Evolutionary conservation across 2,888 invertebrate species (phyloP), one percentile per base, ranked within the genome.

Genomic region (Cinara cedri): DNA sequence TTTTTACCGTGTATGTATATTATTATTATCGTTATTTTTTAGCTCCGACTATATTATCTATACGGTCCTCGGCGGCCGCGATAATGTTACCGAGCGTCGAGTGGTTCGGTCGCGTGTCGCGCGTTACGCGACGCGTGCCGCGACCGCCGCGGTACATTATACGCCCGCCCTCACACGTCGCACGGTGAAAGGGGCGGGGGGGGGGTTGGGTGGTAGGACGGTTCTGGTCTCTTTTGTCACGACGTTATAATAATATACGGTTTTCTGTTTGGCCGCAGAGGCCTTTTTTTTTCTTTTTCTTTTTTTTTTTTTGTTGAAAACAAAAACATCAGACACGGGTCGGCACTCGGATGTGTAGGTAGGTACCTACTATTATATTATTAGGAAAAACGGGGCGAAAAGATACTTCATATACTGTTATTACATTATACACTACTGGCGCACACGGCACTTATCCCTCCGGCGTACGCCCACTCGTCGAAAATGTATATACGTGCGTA

Each of bases 381-480:
- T n/a, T n/a, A n/a, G 55, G 49, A 34, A 72, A 44, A 19, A n/a
- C 11, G 71, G 42, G 44, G 57, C 24, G 24, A 3, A 44, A 44
- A 44, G n/a, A 34, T 34, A 6, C 6, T 34, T 34, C 34, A 6
- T 34, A n/a, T 34, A 6, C 34, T 6, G 34, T 34, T n/a, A n/a
- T n/a, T 34, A 6, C 34, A 6, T n/a, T n/a, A n/a, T 34, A 34
- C 34, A n/a, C 4, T 49, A 26, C 16, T 3, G 16, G 10, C 19
- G 44, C 19, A 11, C 44, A 54, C 60, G 26, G 16, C 3, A 24
- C 26, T 24, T 26, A 6, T 19, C 10, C 26, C 44, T 54, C 42
- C 55, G 54, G 49, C 65, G 76, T 21, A 66, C 76, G 76, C 66
- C 74, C 63, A 63, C 74, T 65, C 74, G 74, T 65, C 55, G 19